Percentiles rank a stretch among this genome's conserved stretches.
These are phyloP conservation scores for Andricus curvator DNA, from an alignment of 2,888 invertebrate genomes.

Conservation along the genomic window DNA sequence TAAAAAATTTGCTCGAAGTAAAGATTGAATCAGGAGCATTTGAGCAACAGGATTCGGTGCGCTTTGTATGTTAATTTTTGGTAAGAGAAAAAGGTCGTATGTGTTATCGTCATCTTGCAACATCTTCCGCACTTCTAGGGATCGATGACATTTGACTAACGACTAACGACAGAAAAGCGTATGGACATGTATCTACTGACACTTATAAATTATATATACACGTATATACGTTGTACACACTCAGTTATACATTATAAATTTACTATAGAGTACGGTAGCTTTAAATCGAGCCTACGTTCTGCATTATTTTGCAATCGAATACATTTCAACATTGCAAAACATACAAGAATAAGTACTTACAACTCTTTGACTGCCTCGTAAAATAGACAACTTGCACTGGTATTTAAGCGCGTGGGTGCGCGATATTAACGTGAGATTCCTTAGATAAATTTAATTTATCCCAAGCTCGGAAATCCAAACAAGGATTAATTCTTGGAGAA, in stretches of 20 bases:
- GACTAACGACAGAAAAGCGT: background rate
- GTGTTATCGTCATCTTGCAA: slow-evolving; percentile 24
- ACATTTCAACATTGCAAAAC: background rate
- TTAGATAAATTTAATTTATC: background rate
- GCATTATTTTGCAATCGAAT: background rate
- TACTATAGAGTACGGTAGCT: background rate
- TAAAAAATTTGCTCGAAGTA: background rate
- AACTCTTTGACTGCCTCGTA: background rate
- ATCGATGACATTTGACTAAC: slow-evolving; percentile 32
- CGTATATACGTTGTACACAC: background rate
- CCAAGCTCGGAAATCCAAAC: background rate
- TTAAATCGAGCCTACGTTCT: background rate
- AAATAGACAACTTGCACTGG: background rate
- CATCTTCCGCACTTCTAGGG: slow-evolving; percentile 13
- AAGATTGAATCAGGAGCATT: slow-evolving; percentile 1
- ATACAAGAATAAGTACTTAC: background rate
- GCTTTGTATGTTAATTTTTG: slow-evolving; percentile 42
- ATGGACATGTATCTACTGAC: background rate
- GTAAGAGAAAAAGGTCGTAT: slow-evolving; percentile 7
- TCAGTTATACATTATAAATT: background rate
- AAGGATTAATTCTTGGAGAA: background rate
- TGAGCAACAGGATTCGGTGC: background rate
- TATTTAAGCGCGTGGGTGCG: background rate
- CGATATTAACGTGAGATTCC: background rate
- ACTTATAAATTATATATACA: background rate